These are phyloP conservation scores for Seladonia tumulorum DNA, from an alignment of 2,888 invertebrate species.

Conservation along the genomic window DNA sequence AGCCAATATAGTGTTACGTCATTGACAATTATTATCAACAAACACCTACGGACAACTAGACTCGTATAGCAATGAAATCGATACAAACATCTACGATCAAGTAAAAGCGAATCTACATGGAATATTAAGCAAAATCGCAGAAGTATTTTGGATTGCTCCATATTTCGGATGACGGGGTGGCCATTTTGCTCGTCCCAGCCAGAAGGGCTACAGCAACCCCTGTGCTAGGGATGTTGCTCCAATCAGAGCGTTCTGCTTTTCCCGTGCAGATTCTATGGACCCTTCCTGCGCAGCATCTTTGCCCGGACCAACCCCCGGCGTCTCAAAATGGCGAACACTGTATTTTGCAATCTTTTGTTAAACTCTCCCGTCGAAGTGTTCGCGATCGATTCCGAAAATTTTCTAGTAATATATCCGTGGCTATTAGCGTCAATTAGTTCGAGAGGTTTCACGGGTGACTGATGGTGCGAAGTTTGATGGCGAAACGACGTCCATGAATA, in stretches of 20 bases:
- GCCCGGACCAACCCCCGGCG: slow-evolving; percentile 62
- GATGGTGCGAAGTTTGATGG: not conserved
- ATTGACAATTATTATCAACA: no score
- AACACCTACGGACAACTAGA: no score
- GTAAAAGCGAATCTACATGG: not conserved
- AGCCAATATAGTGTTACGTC: no score
- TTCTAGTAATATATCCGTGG: not conserved
- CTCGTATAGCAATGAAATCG: not conserved
- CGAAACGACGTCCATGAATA: slow-evolving; percentile 10
- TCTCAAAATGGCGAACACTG: slow-evolving; percentile 66
- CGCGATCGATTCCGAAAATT: not conserved
- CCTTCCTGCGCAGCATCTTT: slow-evolving; percentile 69
- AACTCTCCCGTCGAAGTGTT: slow-evolving; percentile 2
- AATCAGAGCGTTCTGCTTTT: slow-evolving; percentile 30
- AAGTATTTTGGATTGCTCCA: no score
- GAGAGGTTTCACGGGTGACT: not conserved
- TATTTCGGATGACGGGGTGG: slow-evolving; percentile 18
- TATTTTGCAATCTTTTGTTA: not conserved
- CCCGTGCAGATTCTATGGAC: not conserved
- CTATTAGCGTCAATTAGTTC: not conserved
- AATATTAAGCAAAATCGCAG: no score
- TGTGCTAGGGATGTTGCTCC: slow-evolving; percentile 33
- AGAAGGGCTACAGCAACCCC: not conserved
- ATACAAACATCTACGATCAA: not conserved
- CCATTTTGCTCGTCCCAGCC: slow-evolving; percentile 8